Base-by-base conservation (phyloP, 1,140 invertebrate genomes). In the Copidosoma floridanum region DNA sequence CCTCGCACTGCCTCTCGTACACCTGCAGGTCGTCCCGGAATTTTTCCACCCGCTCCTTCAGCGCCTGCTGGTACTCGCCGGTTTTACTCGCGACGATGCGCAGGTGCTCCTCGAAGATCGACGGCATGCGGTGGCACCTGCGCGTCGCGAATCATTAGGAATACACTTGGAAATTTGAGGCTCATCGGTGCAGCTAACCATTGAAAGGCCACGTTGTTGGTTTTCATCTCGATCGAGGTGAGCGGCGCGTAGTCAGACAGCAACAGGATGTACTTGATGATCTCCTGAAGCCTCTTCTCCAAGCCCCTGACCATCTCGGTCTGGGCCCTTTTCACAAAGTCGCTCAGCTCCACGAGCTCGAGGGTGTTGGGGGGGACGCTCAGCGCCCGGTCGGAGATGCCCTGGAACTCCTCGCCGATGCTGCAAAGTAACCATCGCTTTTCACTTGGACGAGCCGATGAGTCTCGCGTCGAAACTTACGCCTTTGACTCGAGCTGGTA, bases 151-250 rank as follows among this genome's bases (percentile, higher is more conserved):
- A n/a, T n/a, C n/a, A n/a, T n/a, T n/a, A n/a, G n/a, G n/a, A n/a
- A n/a, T n/a, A n/a, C n/a, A n/a, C n/a, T n/a, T n/a, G n/a, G n/a
- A n/a, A n/a, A n/a, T n/a, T n/a, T n/a, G n/a, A n/a, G n/a, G n/a
- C n/a, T n/a, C n/a, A n/a, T n/a, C n/a, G n/a, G n/a, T n/a, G n/a
- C 21, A 46, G 21, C 58, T 64, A 58, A 78, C 92, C 93, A 95
- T 68, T 91, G 87, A 70, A 95, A 94, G 0, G 91, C 87, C 57
- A 88, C 88, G 59, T 90, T 91, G 71, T 95, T 95, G 11, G 88
- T 86, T 72, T 93, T 93, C 61, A 95, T 88, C 78, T 97, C 91
- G 8, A 91, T 80, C 0, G 91, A 87, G 0, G 89, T 88, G 54
- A 95, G 86, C 0, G 83, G 76, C 0, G 87, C 87, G 71, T 92